Percentiles rank a stretch among this genome's conserved stretches.
phyloP scores from a whole-genome alignment of 2,113 vertebrate genomes.

The Scomber scombrus region DNA sequence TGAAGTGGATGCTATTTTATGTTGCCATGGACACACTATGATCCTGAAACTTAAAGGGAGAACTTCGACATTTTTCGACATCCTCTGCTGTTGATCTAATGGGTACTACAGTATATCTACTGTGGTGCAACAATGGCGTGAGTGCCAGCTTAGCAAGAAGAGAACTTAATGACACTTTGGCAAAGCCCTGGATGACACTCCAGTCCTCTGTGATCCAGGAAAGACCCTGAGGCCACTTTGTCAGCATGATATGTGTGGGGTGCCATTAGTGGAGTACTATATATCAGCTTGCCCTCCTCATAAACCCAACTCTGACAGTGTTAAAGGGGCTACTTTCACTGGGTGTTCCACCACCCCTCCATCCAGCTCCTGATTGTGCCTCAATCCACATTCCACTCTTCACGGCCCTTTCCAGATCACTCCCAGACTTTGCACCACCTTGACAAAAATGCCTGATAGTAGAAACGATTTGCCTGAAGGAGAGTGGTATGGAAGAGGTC shows the following conservation, averaged over 20 bases:
- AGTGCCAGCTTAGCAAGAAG: slow-evolving; percentile 12
- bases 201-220: slow-evolving; percentile 1
- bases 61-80: background rate
- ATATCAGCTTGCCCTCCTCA: slow-evolving; percentile 46
- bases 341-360: background rate
- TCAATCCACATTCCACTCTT: background rate
- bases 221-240: slow-evolving; percentile 4
- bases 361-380: background rate
- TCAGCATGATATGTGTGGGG: slow-evolving; percentile 38
- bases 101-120: slow-evolving; percentile 18
- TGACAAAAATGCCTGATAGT: slow-evolving; percentile 12
- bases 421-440: background rate
- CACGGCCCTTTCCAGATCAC: background rate
- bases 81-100: background rate
- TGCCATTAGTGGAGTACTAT: slow-evolving; percentile 40
- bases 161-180: slow-evolving; percentile 36
- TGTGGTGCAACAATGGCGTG: background rate
- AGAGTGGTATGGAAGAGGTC: slow-evolving; percentile 11
- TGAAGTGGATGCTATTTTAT: background rate
- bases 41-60: background rate
- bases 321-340: slow-evolving; percentile 37
- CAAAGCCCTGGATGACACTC: background rate
- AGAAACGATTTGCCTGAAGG: background rate
- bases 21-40: slow-evolving; percentile 13
- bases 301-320: slow-evolving; percentile 24